Base-by-base conservation (phyloP, 1,140 invertebrate genomes). In the Atta cephalotes region DNA sequence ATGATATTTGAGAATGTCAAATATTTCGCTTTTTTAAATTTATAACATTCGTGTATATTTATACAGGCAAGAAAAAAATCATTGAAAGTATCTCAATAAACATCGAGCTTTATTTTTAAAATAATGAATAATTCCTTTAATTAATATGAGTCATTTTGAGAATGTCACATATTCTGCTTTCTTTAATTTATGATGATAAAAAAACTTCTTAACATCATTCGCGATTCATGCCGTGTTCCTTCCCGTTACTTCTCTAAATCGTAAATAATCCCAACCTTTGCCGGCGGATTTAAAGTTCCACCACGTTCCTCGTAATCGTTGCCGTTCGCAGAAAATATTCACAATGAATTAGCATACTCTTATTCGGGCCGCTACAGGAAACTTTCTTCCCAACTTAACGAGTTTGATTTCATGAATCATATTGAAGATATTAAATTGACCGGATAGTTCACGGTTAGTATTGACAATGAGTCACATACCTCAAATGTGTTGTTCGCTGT, bases 241-340 rank as follows among this genome's bases (percentile, higher is more conserved):
- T 92, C 88, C 91, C 89, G 89, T 91, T 90, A 91, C 80, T 90
- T 86, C 87, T 86, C 87, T 74, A 92, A 92, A 91, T 90, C 91
- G 90, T 93, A 92, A 93, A 93, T 91, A 91, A 93, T 87, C 89
- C 88, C 90, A 88, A 84, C 87, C 88, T 92, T 90, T 88, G 92
- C 90, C 85, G 89, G 90, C 88, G 91, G 86, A 92, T 91, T 91
- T 90, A 87, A 93, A 92, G 91, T 91, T 92, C 90, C 86, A 68
- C 90, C 90, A 91, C 82, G 92, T 90, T 80, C 62, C 89, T 70
- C 84, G 66, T 86, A 90, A 88, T 88, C 82, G 74, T 28, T 79
- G 71, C 45, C 71, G 18, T 90, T 91, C 89, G 87, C 49, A 63
- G 89, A 91, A 91, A 86, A 45, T 39, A 45, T 79, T 45, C 9